These are phyloP conservation scores for Eupithecia inturbata DNA, from an alignment of 2,888 invertebrate species.

Conservation along the genomic window DNA sequence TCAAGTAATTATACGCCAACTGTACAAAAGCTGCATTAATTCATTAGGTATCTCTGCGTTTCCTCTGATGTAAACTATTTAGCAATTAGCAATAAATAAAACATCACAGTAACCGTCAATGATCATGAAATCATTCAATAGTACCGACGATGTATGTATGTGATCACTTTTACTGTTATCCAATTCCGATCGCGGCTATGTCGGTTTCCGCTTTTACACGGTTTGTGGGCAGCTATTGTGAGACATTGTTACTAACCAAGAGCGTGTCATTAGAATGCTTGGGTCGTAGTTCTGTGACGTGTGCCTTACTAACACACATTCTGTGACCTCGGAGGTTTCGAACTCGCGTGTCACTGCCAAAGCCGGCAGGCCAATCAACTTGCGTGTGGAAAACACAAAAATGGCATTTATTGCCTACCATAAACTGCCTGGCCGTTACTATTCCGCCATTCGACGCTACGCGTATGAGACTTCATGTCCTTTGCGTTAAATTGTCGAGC, in stretches of 20 bases:
- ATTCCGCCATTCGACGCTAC: conserved; percentile 3
- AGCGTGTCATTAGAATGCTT: conserved; percentile 70
- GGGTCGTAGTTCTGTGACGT: conserved; percentile 52
- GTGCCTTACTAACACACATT: conserved; percentile 75
- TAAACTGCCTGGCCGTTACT: conserved; percentile 10
- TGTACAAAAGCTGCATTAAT: conserved; percentile 24
- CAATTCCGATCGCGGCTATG: conserved; percentile 79
- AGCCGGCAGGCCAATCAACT: conserved; percentile 28
- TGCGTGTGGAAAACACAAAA: conserved; percentile 14
- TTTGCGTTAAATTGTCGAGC: not conserved
- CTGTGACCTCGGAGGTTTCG: conserved; percentile 46
- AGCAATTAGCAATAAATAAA: conserved; percentile 61
- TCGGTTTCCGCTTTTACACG: conserved; percentile 82
- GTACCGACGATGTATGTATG: conserved; percentile 63
- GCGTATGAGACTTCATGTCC: conserved; percentile 14
- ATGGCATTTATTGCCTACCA: conserved; percentile 2
- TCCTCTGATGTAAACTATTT: conserved; percentile 45
- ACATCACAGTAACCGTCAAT: conserved; percentile 63
- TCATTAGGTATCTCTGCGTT: conserved; percentile 24
- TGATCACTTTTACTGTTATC: conserved; percentile 83
- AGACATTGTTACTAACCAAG: conserved; percentile 74
- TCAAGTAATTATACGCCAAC: conserved; percentile 17
- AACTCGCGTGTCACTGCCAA: conserved; percentile 32
- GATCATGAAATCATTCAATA: conserved; percentile 74
- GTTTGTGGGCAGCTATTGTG: conserved; percentile 69